A percentile compares a stretch with the other conserved stretches of the same genome.
phyloP scores from a whole-genome alignment of 2,113 vertebrate species.

The Epinephelus lanceolatus region DNA sequence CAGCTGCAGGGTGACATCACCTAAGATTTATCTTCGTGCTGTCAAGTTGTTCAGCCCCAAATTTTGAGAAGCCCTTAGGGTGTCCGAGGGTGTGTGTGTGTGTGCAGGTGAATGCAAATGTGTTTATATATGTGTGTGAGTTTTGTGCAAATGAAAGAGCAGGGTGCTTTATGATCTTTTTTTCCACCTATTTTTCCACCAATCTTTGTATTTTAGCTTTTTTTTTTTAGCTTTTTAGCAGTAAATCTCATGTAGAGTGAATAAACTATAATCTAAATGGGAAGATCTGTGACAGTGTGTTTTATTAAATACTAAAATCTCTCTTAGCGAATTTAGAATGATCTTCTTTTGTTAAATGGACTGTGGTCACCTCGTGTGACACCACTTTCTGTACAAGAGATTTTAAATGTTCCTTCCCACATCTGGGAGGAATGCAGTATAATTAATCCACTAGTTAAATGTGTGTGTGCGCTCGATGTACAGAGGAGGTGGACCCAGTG shows the following conservation, averaged over 20 bases:
- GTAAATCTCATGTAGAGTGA: not conserved
- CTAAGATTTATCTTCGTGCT: conserved; percentile 52
- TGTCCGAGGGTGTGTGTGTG: conserved; percentile 8
- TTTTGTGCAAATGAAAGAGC: not conserved
- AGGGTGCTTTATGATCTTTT: not conserved
- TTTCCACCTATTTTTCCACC: not conserved
- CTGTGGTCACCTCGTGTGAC: not conserved
- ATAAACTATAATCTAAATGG: not conserved
- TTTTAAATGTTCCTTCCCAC: conserved; percentile 16
- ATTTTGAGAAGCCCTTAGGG: conserved; percentile 56
- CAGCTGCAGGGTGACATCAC: conserved; percentile 65
- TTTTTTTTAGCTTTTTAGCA: too few relatives aligned
- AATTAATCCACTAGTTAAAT: conserved; percentile 41
- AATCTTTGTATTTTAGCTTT: too few relatives aligned
- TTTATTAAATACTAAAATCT: not conserved
- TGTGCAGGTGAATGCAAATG: not conserved
- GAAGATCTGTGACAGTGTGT: not conserved
- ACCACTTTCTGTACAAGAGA: not conserved
- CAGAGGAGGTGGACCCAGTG: conserved; percentile 6
- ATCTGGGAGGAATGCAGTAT: conserved; percentile 6
- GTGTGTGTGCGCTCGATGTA: conserved; percentile 8
- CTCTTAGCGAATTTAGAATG: not conserved
- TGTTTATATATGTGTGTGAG: not conserved
- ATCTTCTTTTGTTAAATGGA: not conserved
- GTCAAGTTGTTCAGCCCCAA: conserved; percentile 42